phyloP scores from a whole-genome alignment of 2,797 vertebrate genomes.

The Cynopterus sphinx region DNA sequence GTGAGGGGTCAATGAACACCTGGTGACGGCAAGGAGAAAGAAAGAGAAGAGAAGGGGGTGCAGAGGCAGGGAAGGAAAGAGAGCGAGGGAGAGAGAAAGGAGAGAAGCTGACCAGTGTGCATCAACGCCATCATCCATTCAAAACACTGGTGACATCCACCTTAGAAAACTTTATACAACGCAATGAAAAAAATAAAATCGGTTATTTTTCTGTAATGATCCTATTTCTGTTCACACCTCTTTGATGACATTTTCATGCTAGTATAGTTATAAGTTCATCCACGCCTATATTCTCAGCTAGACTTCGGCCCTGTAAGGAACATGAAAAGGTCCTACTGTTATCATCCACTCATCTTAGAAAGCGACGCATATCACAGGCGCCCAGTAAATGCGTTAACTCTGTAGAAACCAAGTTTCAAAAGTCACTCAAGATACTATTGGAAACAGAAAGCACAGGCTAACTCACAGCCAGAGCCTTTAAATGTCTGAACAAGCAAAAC shows the following conservation, averaged over 20 bases:
- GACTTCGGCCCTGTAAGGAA: not conserved
- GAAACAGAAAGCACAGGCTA: not conserved
- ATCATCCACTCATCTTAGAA: not conserved
- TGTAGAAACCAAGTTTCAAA: not conserved
- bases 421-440: not conserved
- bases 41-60: not conserved
- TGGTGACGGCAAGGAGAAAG: not conserved
- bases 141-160: not conserved
- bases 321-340: not conserved
- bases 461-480: not conserved
- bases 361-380: not conserved
- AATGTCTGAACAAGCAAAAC: not conserved
- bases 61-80: not conserved
- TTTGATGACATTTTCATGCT: not conserved
- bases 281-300: not conserved
- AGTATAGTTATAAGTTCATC: not conserved
- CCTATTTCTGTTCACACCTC: not conserved
- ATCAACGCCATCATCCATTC: not conserved
- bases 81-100: not conserved
- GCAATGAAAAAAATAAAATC: not conserved
- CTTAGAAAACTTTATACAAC: not conserved
- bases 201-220: not conserved
- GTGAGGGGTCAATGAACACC: not conserved
- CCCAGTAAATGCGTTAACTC: not conserved
- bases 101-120: no score